Evolutionary conservation across 2,888 invertebrate genomes (phyloP).

Genomic region (Synergus itoensis): DNA sequence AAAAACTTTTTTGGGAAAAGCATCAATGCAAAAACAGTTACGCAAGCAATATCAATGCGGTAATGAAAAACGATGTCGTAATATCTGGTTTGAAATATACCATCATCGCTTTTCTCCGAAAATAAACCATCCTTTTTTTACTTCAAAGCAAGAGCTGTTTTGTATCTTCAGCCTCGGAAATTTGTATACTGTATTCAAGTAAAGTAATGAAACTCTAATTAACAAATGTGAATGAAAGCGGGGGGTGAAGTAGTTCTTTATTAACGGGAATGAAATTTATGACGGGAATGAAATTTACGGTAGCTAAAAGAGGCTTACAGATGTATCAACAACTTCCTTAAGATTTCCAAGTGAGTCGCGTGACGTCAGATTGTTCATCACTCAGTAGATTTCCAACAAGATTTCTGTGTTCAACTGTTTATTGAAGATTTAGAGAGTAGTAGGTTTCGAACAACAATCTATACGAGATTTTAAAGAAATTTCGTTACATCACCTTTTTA

Average conservation of each 20-base stretch:
- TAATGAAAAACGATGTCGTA: not conserved
- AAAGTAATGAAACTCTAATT: too few species aligned
- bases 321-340: not conserved
- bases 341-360: not conserved
- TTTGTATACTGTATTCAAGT: too few species aligned
- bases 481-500: too few species aligned
- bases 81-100: not conserved
- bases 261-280: not conserved
- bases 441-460: too few species aligned
- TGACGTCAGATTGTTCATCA: conserved; percentile 20
- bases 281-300: not conserved
- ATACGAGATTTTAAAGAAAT: too few species aligned
- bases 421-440: too few species aligned
- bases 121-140: not conserved
- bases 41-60: not conserved
- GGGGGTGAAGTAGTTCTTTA: too few species aligned
- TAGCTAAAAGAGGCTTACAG: not conserved
- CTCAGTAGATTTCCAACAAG: conserved; percentile 11
- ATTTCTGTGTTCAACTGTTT: not conserved
- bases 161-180: too few species aligned
- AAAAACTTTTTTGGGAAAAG: not conserved
- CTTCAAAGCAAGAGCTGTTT: not conserved
- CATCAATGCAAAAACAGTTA: not conserved
- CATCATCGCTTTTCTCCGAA: not conserved
- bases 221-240: too few species aligned